Evolutionary conservation across 2,113 vertebrate genomes (phyloP), one percentile per base, ranked within the genome.

Genomic region (Mellivora capensis): DNA sequence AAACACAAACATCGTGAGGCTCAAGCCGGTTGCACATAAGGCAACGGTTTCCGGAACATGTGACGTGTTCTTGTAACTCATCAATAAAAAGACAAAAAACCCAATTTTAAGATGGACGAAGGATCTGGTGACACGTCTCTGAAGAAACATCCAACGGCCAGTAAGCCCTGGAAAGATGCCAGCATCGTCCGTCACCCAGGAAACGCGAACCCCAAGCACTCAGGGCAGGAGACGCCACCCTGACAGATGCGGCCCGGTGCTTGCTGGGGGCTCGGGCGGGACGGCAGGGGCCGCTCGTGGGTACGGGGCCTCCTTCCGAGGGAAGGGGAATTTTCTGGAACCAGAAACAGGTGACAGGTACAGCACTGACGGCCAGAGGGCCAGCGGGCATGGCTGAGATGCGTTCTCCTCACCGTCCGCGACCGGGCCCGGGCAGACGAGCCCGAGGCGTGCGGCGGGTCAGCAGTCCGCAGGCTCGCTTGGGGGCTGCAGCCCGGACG

Each of bases 231-330:
- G 27, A 29, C 1, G 13, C 12, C 2, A 7, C 13, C 13, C 3
- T 2, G 39, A 76, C 42, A 2, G 6, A 20, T 0, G 42, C 6
- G 4, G 42, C 13, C 42, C 1, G 23, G 57, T 0, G 4, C 34
- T 1, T 1, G 74, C 42, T 21, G 18, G 67, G 79, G 37, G 85
- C 39, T 15, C 1, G 7, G 62, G 23, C 1, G 11, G 14, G 52
- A 2, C 4, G 25, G 6, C 8, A 25, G 34, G 0, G 49, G 9
- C 5, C 4, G 29, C 47, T 25, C 2, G 0, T 0, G 4, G 37
- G 57, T 2, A 1, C 0, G 0, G 20, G 80, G 29, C 31, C 79
- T 71, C 49, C 23, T 42, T 27, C 4, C 3, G 0, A 17, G 62
- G 49, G 7, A 27, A 25, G 4, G 25, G 69, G 47, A 49, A 21